These are phyloP conservation scores for Druceiella hillmani DNA, from an alignment of 2,888 invertebrate species.

Conservation along the genomic window DNA sequence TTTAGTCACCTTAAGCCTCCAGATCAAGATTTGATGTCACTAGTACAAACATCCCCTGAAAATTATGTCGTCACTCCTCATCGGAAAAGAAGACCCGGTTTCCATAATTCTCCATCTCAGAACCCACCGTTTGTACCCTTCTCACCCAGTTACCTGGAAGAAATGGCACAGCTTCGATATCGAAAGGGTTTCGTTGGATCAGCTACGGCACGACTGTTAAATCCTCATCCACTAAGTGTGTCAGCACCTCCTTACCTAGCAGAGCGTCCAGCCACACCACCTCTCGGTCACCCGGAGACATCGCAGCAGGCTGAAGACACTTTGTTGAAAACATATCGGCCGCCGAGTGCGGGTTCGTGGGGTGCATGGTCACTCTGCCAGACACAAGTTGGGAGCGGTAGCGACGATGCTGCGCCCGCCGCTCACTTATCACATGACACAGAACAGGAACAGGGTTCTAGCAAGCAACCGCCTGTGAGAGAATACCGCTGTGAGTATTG, in stretches of 20 bases:
- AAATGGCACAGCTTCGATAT: slow-evolving; percentile 58
- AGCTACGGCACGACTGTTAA: slow-evolving; percentile 44
- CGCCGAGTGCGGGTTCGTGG: slow-evolving; percentile 68
- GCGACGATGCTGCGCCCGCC: slow-evolving; percentile 37
- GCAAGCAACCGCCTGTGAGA: slow-evolving; percentile 62
- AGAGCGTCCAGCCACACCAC: slow-evolving; percentile 57
- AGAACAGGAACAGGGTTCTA: slow-evolving; percentile 46
- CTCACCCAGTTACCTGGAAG: slow-evolving; percentile 69
- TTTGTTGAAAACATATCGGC: slow-evolving; percentile 56
- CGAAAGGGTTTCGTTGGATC: slow-evolving; percentile 56
- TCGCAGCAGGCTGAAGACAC: slow-evolving; percentile 49
- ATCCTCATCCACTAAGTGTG: slow-evolving; percentile 59
- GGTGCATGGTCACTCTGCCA: slow-evolving; percentile 61
- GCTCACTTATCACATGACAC: slow-evolving; percentile 39
- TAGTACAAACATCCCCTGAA: slow-evolving; percentile 69
- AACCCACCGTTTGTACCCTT: slow-evolving; percentile 84
- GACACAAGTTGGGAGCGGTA: slow-evolving; percentile 55
- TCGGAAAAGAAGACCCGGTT: slow-evolving; percentile 79
- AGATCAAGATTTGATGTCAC: slow-evolving; percentile 62
- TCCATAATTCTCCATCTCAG: slow-evolving; percentile 82
- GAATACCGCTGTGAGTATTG: slow-evolving; percentile 87
- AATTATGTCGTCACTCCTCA: slow-evolving; percentile 85
- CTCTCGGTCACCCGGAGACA: slow-evolving; percentile 36
- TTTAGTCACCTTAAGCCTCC: slow-evolving; percentile 61
- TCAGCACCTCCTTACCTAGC: slow-evolving; percentile 70